Base-by-base conservation (phyloP, 2,888 invertebrate species). In the Lottia gigantea region DNA sequence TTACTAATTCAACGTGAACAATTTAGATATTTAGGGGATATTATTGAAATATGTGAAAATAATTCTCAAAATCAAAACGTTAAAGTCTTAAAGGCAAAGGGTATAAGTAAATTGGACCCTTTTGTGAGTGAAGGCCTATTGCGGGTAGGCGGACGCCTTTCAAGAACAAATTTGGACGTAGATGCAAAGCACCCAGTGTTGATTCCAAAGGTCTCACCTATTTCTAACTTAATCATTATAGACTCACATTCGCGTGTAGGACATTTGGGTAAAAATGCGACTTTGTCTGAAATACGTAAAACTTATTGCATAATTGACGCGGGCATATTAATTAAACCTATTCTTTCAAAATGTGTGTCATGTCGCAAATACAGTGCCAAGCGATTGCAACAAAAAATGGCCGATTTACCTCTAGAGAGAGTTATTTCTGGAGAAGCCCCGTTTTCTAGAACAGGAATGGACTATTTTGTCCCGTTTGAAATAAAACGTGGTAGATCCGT, bases 381-480 rank as follows among this genome's bases (percentile, higher is more conserved):
- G 6, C 64, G 67, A 11, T 62, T 62, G 3, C 63, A 72, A 62
- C 74, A 76, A 40, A 72, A 74, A 63, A 74, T 76, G 76, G 66
- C 74, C 8, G 61, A 46, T 23, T 45, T 76, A 46, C 76, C 74
- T 46, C 45, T 45, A 45, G 74, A 76, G 26, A 55, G 71, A 23
- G n/a, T 70, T 3, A 68, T 16, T n/a, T 64, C 72, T 3, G 62
- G 66, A 49, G 70, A 71, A 67, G 71, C 74, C 0, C 74, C 73
- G 23, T 77, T 76, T 47, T 66, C 72, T 4, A 31, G n/a, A 14
- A 70, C 71, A 15, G 76, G 78, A 23, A 66, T 78, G 25, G 77
- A 78, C 65, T 76, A 71, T 46, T 80, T 78, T 68, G 78, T 78
- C 62, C 77, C 80, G 0, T 76, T 75, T 45, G 63, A 66, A 11